phyloP scores from a whole-genome alignment of 2,797 vertebrate species.

The Alexandromys oeconomus region DNA sequence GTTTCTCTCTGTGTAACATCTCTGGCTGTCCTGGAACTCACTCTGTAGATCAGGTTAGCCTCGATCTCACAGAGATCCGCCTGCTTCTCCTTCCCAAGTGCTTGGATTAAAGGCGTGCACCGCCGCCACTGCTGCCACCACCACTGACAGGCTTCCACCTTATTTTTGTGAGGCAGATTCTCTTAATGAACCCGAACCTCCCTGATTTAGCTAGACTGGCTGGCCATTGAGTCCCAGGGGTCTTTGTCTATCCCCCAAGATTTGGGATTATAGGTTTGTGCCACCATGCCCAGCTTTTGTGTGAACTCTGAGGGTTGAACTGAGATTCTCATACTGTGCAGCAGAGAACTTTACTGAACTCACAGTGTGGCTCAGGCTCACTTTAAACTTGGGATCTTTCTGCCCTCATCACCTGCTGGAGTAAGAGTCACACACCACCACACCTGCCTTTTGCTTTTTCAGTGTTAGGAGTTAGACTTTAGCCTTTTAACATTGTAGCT shows the following conservation, averaged over 20 bases:
- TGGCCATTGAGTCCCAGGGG: background rate
- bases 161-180: background rate
- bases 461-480: background rate
- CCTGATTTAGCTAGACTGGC: background rate
- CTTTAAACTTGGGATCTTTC: background rate
- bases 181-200: background rate
- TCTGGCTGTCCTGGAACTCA: background rate
- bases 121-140: background rate
- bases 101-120: fast-evolving
- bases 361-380: background rate
- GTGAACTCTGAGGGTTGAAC: background rate
- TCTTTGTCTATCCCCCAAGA: background rate
- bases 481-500: background rate
- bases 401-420: background rate
- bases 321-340: too few relatives aligned
- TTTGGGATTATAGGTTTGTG: background rate
- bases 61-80: background rate
- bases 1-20: background rate
- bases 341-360: background rate
- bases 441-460: background rate
- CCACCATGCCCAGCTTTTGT: background rate
- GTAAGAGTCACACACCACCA: background rate
- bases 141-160: background rate
- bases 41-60: background rate
- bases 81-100: background rate